phyloP scores from a whole-genome alignment of 1,140 invertebrate species.

The Bombus pascuorum region DNA sequence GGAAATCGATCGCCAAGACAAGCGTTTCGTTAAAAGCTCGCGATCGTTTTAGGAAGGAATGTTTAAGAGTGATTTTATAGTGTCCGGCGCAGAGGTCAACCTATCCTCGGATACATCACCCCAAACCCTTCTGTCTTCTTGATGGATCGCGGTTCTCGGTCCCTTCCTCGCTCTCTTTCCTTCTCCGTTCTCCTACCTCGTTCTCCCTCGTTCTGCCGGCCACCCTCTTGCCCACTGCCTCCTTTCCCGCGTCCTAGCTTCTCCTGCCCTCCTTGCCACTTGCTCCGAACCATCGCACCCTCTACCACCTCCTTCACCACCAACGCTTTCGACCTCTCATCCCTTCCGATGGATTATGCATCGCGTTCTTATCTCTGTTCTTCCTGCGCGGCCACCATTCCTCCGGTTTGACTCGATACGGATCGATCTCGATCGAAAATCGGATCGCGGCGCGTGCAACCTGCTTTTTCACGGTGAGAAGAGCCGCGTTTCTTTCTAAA shows the following conservation, averaged over 20 bases:
- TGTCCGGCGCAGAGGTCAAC: slow-evolving; percentile 78
- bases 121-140: slow-evolving; percentile 64
- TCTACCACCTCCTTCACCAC: neutral
- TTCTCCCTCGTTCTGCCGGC: neutral
- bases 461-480: too few species aligned
- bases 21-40: slow-evolving; percentile 14
- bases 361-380: slow-evolving; percentile 58
- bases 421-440: neutral
- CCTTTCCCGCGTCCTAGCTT: neutral
- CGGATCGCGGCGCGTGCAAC: neutral
- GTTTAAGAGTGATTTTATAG: slow-evolving; percentile 78
- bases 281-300: slow-evolving; percentile 29
- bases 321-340: slow-evolving; percentile 59
- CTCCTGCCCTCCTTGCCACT: neutral
- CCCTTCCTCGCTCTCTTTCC: slow-evolving; percentile 14
- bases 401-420: neutral
- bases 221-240: neutral
- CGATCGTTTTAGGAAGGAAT: slow-evolving; percentile 59
- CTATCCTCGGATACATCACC: slow-evolving; percentile 76
- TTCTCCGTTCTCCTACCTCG: slow-evolving; percentile 15
- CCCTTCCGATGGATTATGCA: slow-evolving; percentile 64
- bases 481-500: neutral
- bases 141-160: slow-evolving; percentile 66
- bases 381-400: neutral
- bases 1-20: neutral